Percentiles rank a stretch among this genome's conserved stretches.
phyloP scores from a whole-genome alignment of 2,797 vertebrate species.

The Nothura maculosa region DNA sequence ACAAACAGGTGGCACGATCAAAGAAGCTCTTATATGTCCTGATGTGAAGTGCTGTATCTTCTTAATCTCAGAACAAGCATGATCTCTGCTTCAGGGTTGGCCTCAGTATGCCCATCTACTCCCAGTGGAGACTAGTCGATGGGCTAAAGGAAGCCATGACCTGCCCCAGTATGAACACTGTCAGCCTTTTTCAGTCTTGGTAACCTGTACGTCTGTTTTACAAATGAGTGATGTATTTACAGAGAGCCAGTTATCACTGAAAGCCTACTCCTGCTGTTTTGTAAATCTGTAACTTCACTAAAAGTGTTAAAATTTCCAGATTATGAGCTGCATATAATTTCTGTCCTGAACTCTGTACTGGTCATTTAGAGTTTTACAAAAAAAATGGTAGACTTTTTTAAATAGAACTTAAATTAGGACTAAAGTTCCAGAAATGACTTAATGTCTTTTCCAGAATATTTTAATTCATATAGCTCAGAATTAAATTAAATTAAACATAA shows the following conservation, averaged over 20 bases:
- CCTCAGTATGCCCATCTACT: not conserved
- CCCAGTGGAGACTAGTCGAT: not conserved
- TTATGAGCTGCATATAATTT: not conserved
- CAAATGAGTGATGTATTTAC: not conserved
- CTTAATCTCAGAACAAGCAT: not conserved
- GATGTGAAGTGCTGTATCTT: not conserved
- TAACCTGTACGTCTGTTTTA: not conserved
- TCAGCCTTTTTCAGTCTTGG: not conserved
- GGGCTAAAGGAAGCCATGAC: not conserved
- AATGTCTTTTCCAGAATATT: not conserved
- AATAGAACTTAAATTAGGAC: not conserved
- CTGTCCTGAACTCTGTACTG: not conserved
- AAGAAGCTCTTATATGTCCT: not conserved
- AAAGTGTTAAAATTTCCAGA: not conserved
- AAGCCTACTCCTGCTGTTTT: not conserved
- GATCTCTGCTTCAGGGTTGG: not conserved
- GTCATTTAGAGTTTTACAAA: not conserved
- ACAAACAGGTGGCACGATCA: not conserved
- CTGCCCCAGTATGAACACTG: not conserved
- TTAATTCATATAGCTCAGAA: not conserved
- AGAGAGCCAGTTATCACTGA: not conserved
- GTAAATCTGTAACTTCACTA: not conserved
- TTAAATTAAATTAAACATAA: accelerated
- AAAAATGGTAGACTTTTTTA: not conserved
- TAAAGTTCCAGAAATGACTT: not conserved